Evolutionary conservation across 2,888 invertebrate genomes (phyloP).

Genomic region (Perizoma affinitatum): DNA sequence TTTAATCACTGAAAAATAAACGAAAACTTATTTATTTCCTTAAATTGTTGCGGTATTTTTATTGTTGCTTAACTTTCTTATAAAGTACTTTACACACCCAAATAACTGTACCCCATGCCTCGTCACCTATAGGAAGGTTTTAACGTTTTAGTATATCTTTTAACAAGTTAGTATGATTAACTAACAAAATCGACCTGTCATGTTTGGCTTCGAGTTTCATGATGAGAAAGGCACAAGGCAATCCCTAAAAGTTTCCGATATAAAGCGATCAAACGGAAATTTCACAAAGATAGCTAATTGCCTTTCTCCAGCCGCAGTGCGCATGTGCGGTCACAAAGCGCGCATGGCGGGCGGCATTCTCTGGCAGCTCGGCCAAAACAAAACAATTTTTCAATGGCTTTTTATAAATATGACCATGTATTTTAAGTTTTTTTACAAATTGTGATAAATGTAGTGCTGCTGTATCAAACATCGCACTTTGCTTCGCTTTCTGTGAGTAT

Average conservation of each 20-base stretch:
- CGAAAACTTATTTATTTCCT: too few species aligned
- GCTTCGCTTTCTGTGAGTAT: conserved; percentile 40
- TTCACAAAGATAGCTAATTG: conserved; percentile 65
- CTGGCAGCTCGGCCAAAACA: conserved; percentile 60
- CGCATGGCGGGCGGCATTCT: conserved; percentile 62
- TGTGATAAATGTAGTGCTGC: conserved; percentile 34
- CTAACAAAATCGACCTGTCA: conserved; percentile 8
- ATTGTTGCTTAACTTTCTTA: too few species aligned
- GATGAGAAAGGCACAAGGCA: conserved; percentile 48
- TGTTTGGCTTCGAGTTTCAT: conserved; percentile 6
- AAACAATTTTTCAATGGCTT: conserved; percentile 47
- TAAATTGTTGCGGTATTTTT: too few species aligned
- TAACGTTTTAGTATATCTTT: not conserved
- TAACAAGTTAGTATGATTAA: not conserved
- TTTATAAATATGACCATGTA: conserved; percentile 12
- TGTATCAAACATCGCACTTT: conserved; percentile 6
- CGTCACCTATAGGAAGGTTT: too few species aligned
- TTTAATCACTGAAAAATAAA: too few species aligned
- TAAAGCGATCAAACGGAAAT: conserved; percentile 65
- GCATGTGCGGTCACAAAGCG: conserved; percentile 61
- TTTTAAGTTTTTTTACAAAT: conserved; percentile 7
- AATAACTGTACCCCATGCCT: too few species aligned
- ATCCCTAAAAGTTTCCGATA: conserved; percentile 70
- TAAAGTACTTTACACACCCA: too few species aligned
- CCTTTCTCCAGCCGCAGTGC: conserved; percentile 46